Evolutionary conservation across 64 coral and sea anemone genomes (phyloP).

Genomic region (Montipora foliosa): DNA sequence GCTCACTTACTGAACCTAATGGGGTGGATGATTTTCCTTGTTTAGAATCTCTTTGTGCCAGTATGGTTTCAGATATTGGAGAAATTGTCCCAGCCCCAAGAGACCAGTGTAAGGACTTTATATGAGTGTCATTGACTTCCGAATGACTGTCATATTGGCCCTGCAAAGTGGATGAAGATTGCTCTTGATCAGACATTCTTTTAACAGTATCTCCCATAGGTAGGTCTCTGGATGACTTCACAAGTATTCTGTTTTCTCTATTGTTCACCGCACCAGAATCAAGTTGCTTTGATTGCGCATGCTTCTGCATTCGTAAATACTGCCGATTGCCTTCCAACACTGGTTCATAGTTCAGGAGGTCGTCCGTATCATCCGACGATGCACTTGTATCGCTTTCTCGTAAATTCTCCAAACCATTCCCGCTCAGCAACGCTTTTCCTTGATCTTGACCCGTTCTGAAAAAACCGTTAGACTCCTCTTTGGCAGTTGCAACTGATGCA

Average conservation of each 20-base stretch:
- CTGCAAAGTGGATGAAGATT: not conserved
- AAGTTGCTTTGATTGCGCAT: not conserved
- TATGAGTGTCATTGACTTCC: slow-evolving; percentile 11
- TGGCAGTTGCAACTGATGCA: not conserved
- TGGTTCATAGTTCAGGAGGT: slow-evolving; percentile 84
- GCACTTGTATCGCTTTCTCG: slow-evolving; percentile 1
- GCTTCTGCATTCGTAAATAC: slow-evolving; percentile 51
- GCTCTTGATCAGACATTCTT: not conserved
- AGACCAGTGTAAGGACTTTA: slow-evolving; percentile 60
- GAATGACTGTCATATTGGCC: not conserved
- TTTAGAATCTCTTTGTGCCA: slow-evolving; percentile 40
- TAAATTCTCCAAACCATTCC: not conserved
- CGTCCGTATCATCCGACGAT: slow-evolving; percentile 91
- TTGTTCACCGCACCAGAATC: not conserved
- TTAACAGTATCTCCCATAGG: not conserved
- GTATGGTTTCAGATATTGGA: slow-evolving; percentile 30
- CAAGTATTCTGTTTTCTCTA: not conserved
- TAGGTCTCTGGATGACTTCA: not conserved
- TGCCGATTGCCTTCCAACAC: slow-evolving; percentile 79
- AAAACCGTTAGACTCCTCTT: not conserved
- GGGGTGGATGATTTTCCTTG: slow-evolving; percentile 3
- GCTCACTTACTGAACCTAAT: slow-evolving; percentile 16
- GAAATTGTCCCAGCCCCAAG: slow-evolving; percentile 60
- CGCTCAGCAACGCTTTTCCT: not conserved
- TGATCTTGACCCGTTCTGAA: not conserved